Evolutionary conservation across 2,888 invertebrate genomes (phyloP).

Genomic region (Mystacides longicornis): DNA sequence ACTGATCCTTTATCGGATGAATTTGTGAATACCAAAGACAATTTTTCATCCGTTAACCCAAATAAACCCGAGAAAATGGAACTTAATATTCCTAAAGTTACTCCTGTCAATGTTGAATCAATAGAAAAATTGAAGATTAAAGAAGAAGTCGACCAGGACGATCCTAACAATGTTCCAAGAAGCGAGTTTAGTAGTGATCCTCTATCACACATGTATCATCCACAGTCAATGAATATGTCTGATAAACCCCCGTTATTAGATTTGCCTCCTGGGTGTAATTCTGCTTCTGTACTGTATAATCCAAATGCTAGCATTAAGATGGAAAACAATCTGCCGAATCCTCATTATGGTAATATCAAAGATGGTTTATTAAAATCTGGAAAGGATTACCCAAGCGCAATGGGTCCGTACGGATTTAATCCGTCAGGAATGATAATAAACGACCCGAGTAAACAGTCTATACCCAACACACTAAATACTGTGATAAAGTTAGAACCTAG

Average conservation of each 20-base stretch:
- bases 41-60: conserved; percentile 4
- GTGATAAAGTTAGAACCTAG: conserved; percentile 47
- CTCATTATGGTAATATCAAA: conserved; percentile 10
- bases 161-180: conserved; percentile 39
- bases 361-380: conserved; percentile 17
- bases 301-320: conserved; percentile 17
- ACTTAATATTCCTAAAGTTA: conserved; percentile 54
- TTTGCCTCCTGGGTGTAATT: conserved; percentile 4
- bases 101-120: conserved; percentile 46
- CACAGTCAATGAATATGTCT: conserved; percentile 28
- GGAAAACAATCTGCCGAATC: conserved; percentile 12
- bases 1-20: conserved; percentile 22
- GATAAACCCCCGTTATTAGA: conserved; percentile 9
- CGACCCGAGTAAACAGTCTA: conserved; percentile 41
- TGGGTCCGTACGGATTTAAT: conserved; percentile 16
- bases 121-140: conserved; percentile 48
- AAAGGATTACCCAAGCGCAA: conserved; percentile 18
- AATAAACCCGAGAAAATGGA: conserved; percentile 46
- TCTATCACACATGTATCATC: conserved; percentile 41
- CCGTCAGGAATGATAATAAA: conserved; percentile 8
- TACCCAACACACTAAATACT: conserved; percentile 44
- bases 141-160: conserved; percentile 46
- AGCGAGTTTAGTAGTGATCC: conserved; percentile 46
- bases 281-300: conserved; percentile 10
- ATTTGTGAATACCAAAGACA: conserved; percentile 13